Percentiles rank a stretch among this genome's conserved stretches.
Evolutionary conservation across 2,888 invertebrate species (phyloP).

Genomic region (Patella pellucida): DNA sequence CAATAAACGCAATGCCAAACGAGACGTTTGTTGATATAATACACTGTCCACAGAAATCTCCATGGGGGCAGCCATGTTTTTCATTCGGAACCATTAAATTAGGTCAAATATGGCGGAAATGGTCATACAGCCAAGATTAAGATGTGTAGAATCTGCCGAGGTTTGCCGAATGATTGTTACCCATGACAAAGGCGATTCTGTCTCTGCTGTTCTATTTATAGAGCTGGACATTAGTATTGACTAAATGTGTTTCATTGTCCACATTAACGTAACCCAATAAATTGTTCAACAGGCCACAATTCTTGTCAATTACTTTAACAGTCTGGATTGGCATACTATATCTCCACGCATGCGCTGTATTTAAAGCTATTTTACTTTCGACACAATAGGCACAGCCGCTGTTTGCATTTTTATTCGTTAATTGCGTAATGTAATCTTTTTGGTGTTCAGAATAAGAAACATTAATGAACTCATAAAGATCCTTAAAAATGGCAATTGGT

Average conservation of each 20-base stretch:
- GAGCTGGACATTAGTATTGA: too few relatives aligned
- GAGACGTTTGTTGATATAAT: too few relatives aligned
- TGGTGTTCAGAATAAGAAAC: background rate
- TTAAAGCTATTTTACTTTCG: background rate
- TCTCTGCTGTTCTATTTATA: too few relatives aligned
- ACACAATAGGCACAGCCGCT: background rate
- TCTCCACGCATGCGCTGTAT: slow-evolving; percentile 3
- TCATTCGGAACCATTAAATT: too few relatives aligned
- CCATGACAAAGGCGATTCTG: too few relatives aligned
- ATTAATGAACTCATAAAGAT: background rate
- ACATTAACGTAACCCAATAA: background rate
- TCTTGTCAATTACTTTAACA: background rate
- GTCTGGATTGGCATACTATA: background rate
- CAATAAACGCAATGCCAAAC: too few relatives aligned
- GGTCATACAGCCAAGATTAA: too few relatives aligned
- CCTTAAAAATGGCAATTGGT: background rate
- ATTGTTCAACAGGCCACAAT: background rate
- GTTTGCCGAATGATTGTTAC: too few relatives aligned
- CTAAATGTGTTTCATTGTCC: background rate
- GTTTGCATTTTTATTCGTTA: background rate
- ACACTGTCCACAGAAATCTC: too few relatives aligned
- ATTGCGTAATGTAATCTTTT: background rate
- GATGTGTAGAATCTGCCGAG: too few relatives aligned
- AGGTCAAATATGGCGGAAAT: too few relatives aligned
- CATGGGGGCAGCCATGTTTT: too few relatives aligned